Evolutionary conservation across 2,888 invertebrate genomes (phyloP).

Genomic region (Strigamia transsilvanica): DNA sequence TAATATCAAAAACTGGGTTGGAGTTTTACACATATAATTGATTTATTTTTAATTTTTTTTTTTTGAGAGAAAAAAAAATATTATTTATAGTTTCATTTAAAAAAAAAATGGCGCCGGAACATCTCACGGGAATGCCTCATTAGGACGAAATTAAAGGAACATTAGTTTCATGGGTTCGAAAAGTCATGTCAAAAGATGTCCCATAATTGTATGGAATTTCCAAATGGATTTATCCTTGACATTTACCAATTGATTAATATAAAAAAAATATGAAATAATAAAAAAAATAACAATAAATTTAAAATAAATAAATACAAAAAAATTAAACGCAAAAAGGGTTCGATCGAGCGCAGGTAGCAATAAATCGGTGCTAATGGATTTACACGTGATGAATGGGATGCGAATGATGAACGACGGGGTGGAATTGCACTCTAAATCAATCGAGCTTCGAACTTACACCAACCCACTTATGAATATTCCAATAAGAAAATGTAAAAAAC

Average conservation of each 20-base stretch:
- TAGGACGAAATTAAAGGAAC: neutral
- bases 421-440: conserved; percentile 42
- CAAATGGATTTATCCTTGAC: neutral
- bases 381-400: conserved; percentile 23
- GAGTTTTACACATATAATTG: neutral
- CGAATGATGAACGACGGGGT: conserved; percentile 1
- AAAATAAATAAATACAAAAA: neutral
- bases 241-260: neutral
- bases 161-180: too few species aligned
- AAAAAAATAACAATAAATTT: neutral
- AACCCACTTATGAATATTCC: conserved; percentile 39
- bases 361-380: conserved; percentile 40
- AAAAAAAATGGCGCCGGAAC: conserved; percentile 1
- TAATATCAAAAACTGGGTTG: conserved; percentile 1
- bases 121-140: neutral
- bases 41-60: neutral
- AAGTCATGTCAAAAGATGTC: neutral
- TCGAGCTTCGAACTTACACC: conserved; percentile 37
- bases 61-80: neutral
- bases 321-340: neutral
- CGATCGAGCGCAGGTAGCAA: conserved; percentile 12
- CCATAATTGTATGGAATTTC: neutral
- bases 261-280: neutral
- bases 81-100: neutral
- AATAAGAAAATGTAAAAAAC: neutral